Conservation (phyloP, 2,797 vertebrate species). For the Champsocephalus gunnari region DNA sequence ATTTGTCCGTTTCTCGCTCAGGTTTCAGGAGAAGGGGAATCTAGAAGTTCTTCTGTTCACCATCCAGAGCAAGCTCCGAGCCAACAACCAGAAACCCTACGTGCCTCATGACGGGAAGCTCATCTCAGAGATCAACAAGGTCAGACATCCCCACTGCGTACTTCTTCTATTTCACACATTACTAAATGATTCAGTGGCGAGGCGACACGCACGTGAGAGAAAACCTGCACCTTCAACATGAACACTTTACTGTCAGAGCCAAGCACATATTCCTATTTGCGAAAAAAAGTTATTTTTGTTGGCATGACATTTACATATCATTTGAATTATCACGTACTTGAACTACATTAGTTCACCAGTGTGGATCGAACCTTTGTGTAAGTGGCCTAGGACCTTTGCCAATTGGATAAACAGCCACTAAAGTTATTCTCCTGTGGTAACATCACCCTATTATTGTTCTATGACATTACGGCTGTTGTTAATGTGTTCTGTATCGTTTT, state of each 20-base stretch:
- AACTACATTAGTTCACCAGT: too few species aligned
- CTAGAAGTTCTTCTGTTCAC: constrained; percentile 96
- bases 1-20: constrained; percentile 56
- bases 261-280: too few species aligned
- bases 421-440: neutral
- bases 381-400: too few species aligned
- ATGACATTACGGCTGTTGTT: accelerated
- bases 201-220: neutral
- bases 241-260: neutral
- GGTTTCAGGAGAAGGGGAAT: constrained; percentile 98
- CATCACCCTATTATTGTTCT: neutral
- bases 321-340: too few species aligned
- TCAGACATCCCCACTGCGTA: constrained; percentile 46
- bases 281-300: too few species aligned
- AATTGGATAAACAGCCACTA: too few species aligned
- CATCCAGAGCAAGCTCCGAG: constrained; percentile 97
- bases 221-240: neutral
- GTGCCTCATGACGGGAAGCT: constrained; percentile 92
- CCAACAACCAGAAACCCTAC: constrained; percentile 93
- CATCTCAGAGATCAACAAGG: constrained; percentile 96
- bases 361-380: too few species aligned
- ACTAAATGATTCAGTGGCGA: neutral
- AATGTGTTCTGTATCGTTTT: neutral
- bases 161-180: neutral
- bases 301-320: too few species aligned